Conservation (phyloP, 2,113 vertebrate genomes). For the Anser cygnoides region DNA sequence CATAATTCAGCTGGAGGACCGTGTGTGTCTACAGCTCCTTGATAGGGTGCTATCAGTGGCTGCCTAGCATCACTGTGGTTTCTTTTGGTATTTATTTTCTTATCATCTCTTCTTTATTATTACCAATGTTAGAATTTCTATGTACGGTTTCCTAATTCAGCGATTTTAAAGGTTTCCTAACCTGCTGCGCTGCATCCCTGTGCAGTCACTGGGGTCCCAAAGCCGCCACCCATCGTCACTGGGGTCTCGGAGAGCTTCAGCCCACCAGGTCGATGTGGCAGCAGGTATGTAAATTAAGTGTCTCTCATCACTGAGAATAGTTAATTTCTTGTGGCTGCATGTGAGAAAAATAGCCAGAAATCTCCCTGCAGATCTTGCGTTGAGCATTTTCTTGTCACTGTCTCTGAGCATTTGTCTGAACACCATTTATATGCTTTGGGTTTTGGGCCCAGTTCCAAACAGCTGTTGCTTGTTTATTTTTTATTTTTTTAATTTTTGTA, state of each 20-base stretch:
- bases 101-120: background rate
- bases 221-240: accelerated
- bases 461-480: constrained; percentile 44
- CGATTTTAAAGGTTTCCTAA: background rate
- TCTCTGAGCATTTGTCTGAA: constrained; percentile 24
- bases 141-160: background rate
- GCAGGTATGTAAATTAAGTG: accelerated
- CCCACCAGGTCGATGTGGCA: background rate
- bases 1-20: background rate
- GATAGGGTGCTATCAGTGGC: background rate
- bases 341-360: background rate
- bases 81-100: background rate
- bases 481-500: accelerated
- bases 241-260: background rate
- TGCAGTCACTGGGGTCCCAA: background rate
- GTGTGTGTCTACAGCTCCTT: background rate
- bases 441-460: constrained; percentile 22
- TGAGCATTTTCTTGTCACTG: background rate
- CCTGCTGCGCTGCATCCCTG: background rate
- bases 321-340: background rate
- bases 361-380: background rate
- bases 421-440: background rate
- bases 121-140: background rate
- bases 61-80: background rate
- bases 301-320: background rate